These are phyloP conservation scores for Actias luna DNA, from an alignment of 2,888 invertebrate genomes.

Conservation along the genomic window DNA sequence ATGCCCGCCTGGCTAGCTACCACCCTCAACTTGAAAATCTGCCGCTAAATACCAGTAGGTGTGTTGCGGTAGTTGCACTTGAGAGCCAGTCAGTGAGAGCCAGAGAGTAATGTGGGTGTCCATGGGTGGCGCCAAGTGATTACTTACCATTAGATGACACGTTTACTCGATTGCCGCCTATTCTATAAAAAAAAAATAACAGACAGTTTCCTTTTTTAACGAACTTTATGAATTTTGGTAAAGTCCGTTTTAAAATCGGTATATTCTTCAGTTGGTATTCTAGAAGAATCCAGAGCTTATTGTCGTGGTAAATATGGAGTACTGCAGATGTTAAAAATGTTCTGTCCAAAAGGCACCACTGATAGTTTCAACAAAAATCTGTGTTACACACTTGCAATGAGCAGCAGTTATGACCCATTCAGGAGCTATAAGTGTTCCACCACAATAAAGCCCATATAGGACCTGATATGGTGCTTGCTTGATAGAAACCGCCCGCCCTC, in stretches of 20 bases:
- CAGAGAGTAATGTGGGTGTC: too few species aligned
- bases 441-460: slow-evolving; percentile 65
- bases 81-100: not conserved
- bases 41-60: not conserved
- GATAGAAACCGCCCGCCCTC: slow-evolving; percentile 55
- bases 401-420: slow-evolving; percentile 72
- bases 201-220: too few species aligned
- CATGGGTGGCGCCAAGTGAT: too few species aligned
- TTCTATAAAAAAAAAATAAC: too few species aligned
- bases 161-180: too few species aligned
- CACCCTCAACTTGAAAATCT: too few species aligned
- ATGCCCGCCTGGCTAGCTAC: not conserved
- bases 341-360: too few species aligned
- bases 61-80: not conserved
- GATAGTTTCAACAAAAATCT: too few species aligned
- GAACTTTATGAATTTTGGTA: too few species aligned
- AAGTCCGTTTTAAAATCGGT: not conserved
- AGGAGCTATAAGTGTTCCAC: slow-evolving; percentile 62
- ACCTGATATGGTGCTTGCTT: slow-evolving; percentile 59
- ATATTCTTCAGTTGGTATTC: not conserved
- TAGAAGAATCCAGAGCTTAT: not conserved
- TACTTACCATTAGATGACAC: too few species aligned
- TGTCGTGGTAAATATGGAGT: not conserved
- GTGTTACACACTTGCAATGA: slow-evolving; percentile 62
- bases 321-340: not conserved